A percentile compares a stretch with the other conserved stretches of the same genome.
Evolutionary conservation across 2,888 invertebrate species (phyloP).

Genomic region (Ethmia dodecea): DNA sequence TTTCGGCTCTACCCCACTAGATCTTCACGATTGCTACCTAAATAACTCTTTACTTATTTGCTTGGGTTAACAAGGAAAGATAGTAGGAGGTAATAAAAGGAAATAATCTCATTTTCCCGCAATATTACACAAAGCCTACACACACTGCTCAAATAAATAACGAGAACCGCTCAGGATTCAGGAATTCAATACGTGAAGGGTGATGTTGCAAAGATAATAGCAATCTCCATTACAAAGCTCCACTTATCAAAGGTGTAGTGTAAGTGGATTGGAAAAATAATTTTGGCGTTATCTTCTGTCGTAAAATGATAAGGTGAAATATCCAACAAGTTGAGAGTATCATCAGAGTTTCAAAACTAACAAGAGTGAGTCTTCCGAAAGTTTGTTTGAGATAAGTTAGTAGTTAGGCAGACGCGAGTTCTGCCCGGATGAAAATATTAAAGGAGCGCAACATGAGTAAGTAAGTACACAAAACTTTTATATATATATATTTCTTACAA

Average conservation of each 20-base stretch:
- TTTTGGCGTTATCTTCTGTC: no score
- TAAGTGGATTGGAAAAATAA: no score
- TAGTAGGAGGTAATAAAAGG: conserved; percentile 24
- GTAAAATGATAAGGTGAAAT: conserved; percentile 18
- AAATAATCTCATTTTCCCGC: conserved; percentile 25
- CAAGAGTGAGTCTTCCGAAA: conserved; percentile 33
- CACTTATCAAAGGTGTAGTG: no score
- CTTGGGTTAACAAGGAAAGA: conserved; percentile 20
- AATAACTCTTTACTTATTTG: conserved; percentile 14
- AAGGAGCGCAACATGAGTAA: conserved; percentile 17
- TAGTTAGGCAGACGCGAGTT: conserved; percentile 27
- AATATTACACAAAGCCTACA: conserved; percentile 26
- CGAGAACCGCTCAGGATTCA: conserved; percentile 20
- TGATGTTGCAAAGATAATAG: conserved; percentile 12
- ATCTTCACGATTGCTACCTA: not conserved
- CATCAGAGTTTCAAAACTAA: conserved; percentile 37
- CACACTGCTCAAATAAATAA: conserved; percentile 22
- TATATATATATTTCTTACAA: not conserved
- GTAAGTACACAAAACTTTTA: conserved; percentile 21
- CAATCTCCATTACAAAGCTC: no score
- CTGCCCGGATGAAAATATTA: conserved; percentile 37
- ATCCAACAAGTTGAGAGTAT: conserved; percentile 23
- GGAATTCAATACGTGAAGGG: conserved; percentile 16
- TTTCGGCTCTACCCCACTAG: no score
- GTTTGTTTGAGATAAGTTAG: conserved; percentile 31